Percentiles rank a stretch among this genome's conserved stretches.
Evolutionary conservation across 2,888 invertebrate species (phyloP).

Genomic region (Podabrus alpinus): DNA sequence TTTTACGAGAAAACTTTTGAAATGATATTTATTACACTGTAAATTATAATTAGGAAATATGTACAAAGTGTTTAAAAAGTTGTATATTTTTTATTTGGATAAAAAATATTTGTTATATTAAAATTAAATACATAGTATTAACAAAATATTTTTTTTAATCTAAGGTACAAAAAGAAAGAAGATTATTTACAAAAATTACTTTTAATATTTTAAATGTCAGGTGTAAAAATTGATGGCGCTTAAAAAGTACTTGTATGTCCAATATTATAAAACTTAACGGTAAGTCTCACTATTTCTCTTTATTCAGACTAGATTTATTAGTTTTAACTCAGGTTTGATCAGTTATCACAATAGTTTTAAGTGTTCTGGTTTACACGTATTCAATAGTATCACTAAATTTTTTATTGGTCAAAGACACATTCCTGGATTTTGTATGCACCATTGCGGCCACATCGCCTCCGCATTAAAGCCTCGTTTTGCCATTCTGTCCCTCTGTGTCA

Average conservation of each 20-base stretch:
- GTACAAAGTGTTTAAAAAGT: background rate
- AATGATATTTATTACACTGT: background rate
- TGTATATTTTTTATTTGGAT: background rate
- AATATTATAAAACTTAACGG: background rate
- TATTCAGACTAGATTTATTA: background rate
- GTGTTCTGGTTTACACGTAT: background rate
- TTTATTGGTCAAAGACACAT: conserved; percentile 63
- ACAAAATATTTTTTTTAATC: background rate
- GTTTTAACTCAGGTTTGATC: background rate
- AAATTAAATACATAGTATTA: background rate
- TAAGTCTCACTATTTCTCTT: background rate
- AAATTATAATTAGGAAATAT: background rate
- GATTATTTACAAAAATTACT: background rate
- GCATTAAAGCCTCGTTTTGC: conserved; percentile 66
- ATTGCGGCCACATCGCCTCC: conserved; percentile 76
- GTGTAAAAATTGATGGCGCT: background rate
- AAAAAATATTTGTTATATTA: background rate
- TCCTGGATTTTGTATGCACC: conserved; percentile 77
- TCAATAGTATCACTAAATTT: background rate
- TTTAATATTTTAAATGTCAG: background rate
- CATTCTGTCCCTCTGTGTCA: conserved; percentile 69
- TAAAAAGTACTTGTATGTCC: background rate
- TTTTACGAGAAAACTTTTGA: background rate
- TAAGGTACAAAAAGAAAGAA: background rate
- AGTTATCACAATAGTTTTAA: background rate